phyloP scores from a whole-genome alignment of 53 echinoderm and acorn worm genomes.

The Mesocentrotus franciscanus region DNA sequence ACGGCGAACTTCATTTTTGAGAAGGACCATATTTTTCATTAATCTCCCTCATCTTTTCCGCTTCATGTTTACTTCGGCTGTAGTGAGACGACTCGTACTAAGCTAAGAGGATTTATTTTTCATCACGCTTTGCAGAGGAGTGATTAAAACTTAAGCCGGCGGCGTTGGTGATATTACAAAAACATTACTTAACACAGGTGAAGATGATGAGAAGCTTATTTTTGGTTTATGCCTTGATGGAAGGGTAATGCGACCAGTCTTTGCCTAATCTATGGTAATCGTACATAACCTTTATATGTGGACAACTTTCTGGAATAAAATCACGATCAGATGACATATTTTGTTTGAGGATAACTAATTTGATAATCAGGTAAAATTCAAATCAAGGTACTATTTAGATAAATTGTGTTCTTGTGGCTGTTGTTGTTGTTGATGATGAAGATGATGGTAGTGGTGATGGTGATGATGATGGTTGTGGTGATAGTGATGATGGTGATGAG shows the following conservation, averaged over 20 bases:
- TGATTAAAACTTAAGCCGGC: slow-evolving; percentile 9
- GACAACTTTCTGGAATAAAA: background rate
- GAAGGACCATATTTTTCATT: background rate
- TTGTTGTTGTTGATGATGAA: background rate
- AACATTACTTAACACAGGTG: background rate
- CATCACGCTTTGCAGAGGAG: background rate
- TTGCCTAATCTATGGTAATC: background rate
- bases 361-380: background rate
- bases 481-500: slow-evolving; percentile 10
- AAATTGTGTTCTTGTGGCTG: background rate
- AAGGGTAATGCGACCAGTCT: background rate
- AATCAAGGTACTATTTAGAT: too few species aligned
- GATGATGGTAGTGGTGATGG: background rate
- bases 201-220: background rate
- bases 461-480: background rate
- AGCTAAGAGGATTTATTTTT: slow-evolving; percentile 7
- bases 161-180: background rate
- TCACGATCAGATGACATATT: background rate
- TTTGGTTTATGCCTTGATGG: background rate
- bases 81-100: background rate
- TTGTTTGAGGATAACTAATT: background rate
- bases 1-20: background rate
- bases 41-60: background rate
- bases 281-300: background rate
- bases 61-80: background rate